Base-by-base conservation (phyloP, 2,797 vertebrate genomes). In the Anguilla megastoma region DNA sequence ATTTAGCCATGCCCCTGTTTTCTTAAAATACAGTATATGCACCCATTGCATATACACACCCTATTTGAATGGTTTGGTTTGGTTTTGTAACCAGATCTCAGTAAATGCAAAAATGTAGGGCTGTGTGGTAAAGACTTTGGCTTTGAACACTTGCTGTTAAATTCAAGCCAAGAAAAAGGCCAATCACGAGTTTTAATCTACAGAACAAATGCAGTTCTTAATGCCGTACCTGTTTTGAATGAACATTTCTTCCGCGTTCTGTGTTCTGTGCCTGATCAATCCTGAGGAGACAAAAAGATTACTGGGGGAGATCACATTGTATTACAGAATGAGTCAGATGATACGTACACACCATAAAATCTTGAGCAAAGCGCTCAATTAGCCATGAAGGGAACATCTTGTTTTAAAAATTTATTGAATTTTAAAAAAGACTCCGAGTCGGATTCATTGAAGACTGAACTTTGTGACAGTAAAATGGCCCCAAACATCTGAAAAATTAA, bases 281-380 rank as follows among this genome's bases (percentile, higher is more conserved):
- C 24, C 21, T 2, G 41, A 9, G 79, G 79, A 82, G 41, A 18
- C 36, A 79, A 79, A 79, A 18, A 45, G 33, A 36, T 50, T n/a
- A 82, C 45, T 6, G 24, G 21, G 45, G 45, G 79, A 82, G 50
- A 48, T 82, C 79, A 50, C 45, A 50, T 50, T 82, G n/a, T 50
- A 82, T 50, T 82, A 82, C 8, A 50, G 45, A 82, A 82, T 50
- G 79, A 82, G 45, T 50, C 41, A 45, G 76, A 82, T 82, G 79
- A n/a, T 82, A 82, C 45, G 45, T 48, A n/a, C 21, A 50, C 36
- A 50, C 45, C 21, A 50, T 48, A 82, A 24, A 82, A 50, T 82
- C 45, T 48, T 14, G 33, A 76, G 74, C 30, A 76, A 76, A n/a
- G 36, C 12, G 33, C 14, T 41, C 74, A 41, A 16, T 76, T 82